Percentiles rank a stretch among this genome's conserved stretches.
These are phyloP conservation scores for Cardinalis cardinalis DNA, from an alignment of 2,113 vertebrate genomes.

Conservation along the genomic window DNA sequence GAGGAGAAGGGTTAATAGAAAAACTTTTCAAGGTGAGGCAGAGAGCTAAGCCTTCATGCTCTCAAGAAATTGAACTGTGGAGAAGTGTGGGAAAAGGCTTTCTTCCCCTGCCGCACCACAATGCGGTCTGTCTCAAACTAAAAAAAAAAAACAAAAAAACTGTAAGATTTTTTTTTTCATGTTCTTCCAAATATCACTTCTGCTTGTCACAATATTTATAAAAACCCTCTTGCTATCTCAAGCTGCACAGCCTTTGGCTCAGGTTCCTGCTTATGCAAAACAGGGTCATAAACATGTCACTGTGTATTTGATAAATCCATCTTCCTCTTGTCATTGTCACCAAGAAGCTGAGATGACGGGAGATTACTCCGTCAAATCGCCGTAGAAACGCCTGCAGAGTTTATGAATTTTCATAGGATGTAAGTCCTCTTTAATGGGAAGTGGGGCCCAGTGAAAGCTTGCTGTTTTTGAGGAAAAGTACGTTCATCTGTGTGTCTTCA, in stretches of 20 bases:
- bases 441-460: conserved; percentile 13
- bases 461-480: conserved; percentile 20
- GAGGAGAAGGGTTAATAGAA: conserved; percentile 23
- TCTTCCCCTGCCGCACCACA: neutral
- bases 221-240: conserved; percentile 60
- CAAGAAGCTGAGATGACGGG: conserved; percentile 66
- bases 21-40: conserved; percentile 7
- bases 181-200: conserved; percentile 66
- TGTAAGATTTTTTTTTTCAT: conserved; percentile 11
- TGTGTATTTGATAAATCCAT: conserved; percentile 75
- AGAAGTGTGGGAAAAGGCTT: neutral
- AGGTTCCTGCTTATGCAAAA: conserved; percentile 68
- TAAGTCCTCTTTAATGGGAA: conserved; percentile 64
- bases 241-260: conserved; percentile 60
- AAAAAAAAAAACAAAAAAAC: neutral
- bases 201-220: conserved; percentile 70
- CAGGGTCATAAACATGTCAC: conserved; percentile 70
- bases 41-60: conserved; percentile 5
- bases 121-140: neutral
- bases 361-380: conserved; percentile 69
- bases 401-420: conserved; percentile 70
- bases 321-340: conserved; percentile 73
- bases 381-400: conserved; percentile 62
- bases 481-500: neutral
- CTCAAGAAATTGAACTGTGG: neutral